Conservation (phyloP, 1,140 invertebrate genomes). For the Drosophila tsacasi region DNA sequence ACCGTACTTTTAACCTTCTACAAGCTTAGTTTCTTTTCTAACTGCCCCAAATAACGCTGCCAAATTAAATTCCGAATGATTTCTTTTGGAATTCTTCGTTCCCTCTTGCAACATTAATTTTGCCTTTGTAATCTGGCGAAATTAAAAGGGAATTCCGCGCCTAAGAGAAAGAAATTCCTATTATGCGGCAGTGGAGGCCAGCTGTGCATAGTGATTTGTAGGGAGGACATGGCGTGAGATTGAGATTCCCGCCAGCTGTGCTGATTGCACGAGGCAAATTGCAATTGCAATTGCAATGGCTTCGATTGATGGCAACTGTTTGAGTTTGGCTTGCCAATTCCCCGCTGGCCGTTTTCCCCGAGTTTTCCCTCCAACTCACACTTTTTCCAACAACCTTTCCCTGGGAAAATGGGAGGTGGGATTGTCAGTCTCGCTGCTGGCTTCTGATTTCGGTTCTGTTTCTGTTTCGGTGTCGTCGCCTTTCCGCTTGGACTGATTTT, state of each 20-base stretch:
- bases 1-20: background rate
- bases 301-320: slow-evolving; percentile 56
- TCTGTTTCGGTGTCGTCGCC: slow-evolving; percentile 53
- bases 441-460: slow-evolving; percentile 4
- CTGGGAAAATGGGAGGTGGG: background rate
- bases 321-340: slow-evolving; percentile 47
- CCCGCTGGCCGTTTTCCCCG: background rate
- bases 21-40: background rate
- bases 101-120: slow-evolving; percentile 20
- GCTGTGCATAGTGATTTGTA: slow-evolving; percentile 4
- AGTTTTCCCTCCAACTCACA: background rate
- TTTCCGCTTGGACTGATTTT: slow-evolving; percentile 53
- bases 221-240: slow-evolving; percentile 13
- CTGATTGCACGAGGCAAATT: slow-evolving; percentile 52
- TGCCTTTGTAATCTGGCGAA: slow-evolving; percentile 4
- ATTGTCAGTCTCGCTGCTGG: slow-evolving; percentile 3
- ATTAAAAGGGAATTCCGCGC: slow-evolving; percentile 25
- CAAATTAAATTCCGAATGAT: slow-evolving; percentile 24
- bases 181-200: slow-evolving; percentile 26
- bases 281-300: slow-evolving; percentile 41
- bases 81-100: slow-evolving; percentile 1
- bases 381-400: background rate
- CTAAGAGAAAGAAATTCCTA: slow-evolving; percentile 16
- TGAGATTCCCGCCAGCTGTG: slow-evolving; percentile 32
- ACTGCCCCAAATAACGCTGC: background rate